phyloP scores from a whole-genome alignment of 1,140 invertebrate genomes.

The Hyposmocoma kahamanoa region DNA sequence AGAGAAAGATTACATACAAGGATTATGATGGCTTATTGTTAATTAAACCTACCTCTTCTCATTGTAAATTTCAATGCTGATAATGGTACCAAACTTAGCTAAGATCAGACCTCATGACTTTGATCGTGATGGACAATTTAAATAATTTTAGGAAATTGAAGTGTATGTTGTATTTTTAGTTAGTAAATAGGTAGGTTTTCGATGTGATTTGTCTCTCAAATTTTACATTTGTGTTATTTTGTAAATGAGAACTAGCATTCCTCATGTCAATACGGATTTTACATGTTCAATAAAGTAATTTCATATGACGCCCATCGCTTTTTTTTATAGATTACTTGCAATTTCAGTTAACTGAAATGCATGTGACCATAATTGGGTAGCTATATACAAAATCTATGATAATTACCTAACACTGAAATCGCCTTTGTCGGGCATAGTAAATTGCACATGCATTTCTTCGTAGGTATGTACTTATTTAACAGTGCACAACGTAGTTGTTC shows the following conservation, averaged over 20 bases:
- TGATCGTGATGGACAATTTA: slow-evolving; percentile 45
- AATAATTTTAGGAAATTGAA: slow-evolving; percentile 72
- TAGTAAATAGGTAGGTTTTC: slow-evolving; percentile 73
- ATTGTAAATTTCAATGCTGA: slow-evolving; percentile 73
- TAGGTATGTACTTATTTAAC: too few species aligned
- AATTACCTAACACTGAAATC: too few species aligned
- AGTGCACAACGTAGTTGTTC: too few species aligned
- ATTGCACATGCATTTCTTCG: too few species aligned
- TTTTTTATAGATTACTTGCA: too few species aligned
- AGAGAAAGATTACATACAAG: slow-evolving; percentile 60
- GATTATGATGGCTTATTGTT: slow-evolving; percentile 47
- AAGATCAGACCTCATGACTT: slow-evolving; percentile 43
- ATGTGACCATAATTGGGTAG: too few species aligned
- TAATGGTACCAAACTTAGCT: slow-evolving; percentile 68
- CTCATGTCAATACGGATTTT: slow-evolving; percentile 74
- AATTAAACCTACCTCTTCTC: slow-evolving; percentile 71
- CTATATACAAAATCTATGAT: too few species aligned
- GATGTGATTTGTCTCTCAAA: slow-evolving; percentile 74
- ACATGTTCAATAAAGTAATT: slow-evolving; percentile 76
- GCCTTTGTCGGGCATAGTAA: too few species aligned
- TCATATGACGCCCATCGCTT: too few species aligned
- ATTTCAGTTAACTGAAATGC: too few species aligned
- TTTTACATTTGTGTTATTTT: slow-evolving; percentile 75
- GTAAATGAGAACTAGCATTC: slow-evolving; percentile 74
- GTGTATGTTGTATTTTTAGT: slow-evolving; percentile 75